A percentile compares a stretch with the other conserved stretches of the same genome.
phyloP scores from a whole-genome alignment of 2,113 vertebrate species.

The Bambusicola thoracicus region DNA sequence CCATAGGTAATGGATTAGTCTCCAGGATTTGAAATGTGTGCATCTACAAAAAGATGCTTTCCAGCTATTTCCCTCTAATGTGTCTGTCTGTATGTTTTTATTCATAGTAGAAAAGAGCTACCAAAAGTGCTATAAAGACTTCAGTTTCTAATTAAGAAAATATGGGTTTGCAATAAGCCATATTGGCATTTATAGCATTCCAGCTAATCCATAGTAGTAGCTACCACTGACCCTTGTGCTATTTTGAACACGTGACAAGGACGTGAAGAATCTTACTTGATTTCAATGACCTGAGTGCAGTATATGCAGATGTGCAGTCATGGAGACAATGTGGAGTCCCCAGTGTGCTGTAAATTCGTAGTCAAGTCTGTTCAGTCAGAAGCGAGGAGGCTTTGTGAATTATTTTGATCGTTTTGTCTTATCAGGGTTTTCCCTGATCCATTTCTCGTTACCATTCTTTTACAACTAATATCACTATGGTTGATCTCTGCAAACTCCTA shows the following conservation, averaged over 20 bases:
- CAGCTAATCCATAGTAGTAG: not conserved
- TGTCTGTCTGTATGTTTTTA: not conserved
- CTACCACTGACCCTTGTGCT: not conserved
- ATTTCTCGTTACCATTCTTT: not conserved
- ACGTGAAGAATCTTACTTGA: not conserved
- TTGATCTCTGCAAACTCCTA: conserved; percentile 3
- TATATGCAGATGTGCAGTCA: not conserved
- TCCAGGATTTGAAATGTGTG: not conserved
- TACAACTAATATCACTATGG: not conserved
- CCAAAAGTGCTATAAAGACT: not conserved
- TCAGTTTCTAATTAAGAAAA: not conserved
- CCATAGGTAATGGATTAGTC: not conserved
- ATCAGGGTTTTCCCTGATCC: not conserved
- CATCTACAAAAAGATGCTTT: not conserved
- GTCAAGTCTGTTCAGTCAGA: not conserved
- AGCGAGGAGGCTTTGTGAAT: not conserved
- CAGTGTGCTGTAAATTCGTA: conserved; percentile 23
- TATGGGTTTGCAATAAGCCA: not conserved
- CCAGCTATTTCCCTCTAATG: not conserved
- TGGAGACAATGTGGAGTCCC: not conserved
- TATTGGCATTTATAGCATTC: not conserved
- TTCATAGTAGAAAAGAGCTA: not conserved
- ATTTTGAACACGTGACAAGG: not conserved
- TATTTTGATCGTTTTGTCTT: conserved; percentile 25
- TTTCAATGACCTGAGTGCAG: not conserved